These are phyloP conservation scores for Cinclus mexicanus DNA, from an alignment of 2,113 vertebrate species.

Conservation along the genomic window DNA sequence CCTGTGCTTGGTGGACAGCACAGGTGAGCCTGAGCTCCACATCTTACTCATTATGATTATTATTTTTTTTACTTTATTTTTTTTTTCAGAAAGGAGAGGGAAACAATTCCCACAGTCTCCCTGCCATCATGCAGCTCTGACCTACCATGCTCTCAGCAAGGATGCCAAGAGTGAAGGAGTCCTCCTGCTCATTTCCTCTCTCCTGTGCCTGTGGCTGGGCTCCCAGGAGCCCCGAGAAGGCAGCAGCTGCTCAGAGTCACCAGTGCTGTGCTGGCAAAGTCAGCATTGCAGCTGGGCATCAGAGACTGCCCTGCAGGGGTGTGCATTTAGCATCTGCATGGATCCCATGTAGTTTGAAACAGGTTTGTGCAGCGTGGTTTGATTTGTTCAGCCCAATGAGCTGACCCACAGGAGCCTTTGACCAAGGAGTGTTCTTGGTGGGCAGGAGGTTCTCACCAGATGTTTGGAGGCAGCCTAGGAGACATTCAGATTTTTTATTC, in stretches of 20 bases:
- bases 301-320: background rate
- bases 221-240: background rate
- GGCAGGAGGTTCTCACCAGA: background rate
- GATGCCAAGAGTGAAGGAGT: background rate
- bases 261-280: background rate
- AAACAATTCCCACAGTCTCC: background rate
- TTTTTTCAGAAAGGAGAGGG: background rate
- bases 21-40: background rate
- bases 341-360: background rate
- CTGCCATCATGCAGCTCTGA: background rate
- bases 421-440: background rate
- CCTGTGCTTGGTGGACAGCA: background rate
- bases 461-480: background rate
- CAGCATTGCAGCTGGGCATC: background rate
- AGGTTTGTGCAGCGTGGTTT: background rate
- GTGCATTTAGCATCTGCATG: background rate
- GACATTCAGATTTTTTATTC: background rate
- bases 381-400: background rate
- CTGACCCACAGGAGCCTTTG: accelerated
- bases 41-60: background rate
- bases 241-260: background rate
- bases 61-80: background rate
- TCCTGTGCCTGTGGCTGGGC: background rate
- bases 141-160: background rate
- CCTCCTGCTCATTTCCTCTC: background rate